Base-by-base conservation (phyloP, 2,113 vertebrate genomes). In the Hypanus sabinus region DNA sequence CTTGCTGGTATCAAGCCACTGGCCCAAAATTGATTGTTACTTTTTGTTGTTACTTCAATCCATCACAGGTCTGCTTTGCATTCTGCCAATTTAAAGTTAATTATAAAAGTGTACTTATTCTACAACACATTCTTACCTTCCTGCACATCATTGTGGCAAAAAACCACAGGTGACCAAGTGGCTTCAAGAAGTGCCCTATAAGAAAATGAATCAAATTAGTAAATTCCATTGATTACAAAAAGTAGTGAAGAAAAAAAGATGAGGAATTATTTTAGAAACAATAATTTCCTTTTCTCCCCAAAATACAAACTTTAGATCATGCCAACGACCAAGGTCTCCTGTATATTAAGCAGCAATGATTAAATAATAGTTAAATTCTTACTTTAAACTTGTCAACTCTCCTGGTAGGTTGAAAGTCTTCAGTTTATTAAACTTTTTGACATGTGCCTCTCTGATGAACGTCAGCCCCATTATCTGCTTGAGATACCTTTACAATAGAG, bases 131-230 rank as follows among this genome's bases (percentile, higher is more conserved):
- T 30, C 95, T 96, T 97, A 99, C 98, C 98, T 98, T 99, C 98
- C 95, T 98, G 98, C 92, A 98, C 97, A 0, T 99, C 98, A 22
- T 99, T 99, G 95, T 99, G 98, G 95, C 98, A 99, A 96, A 99
- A 99, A 85, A 99, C 98, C 94, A 99, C 98, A 0, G 98, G 98
- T 0, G 98, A 99, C 0, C 97, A 96, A 57, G 98, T 98, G 0
- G 96, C 95, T 65, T 96, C 96, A 77, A 99, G 96, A 93, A 99
- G 95, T 20, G 95, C 95, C 95, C 98, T 99, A 94, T 0, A 60
- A 94, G 60, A 87, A 10, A 94, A 24, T 62, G 38, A 30, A 68
- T n/a, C 76, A 77, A 30, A 76, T 33, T 22, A 94, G 16, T 20
- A 79, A 46, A 73, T 87, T 94, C 30, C 3, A 46, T 20, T 46